A percentile compares a stretch with the other conserved stretches of the same genome.
phyloP scores from a whole-genome alignment of 2,113 vertebrate species.

The Canis aureus region DNA sequence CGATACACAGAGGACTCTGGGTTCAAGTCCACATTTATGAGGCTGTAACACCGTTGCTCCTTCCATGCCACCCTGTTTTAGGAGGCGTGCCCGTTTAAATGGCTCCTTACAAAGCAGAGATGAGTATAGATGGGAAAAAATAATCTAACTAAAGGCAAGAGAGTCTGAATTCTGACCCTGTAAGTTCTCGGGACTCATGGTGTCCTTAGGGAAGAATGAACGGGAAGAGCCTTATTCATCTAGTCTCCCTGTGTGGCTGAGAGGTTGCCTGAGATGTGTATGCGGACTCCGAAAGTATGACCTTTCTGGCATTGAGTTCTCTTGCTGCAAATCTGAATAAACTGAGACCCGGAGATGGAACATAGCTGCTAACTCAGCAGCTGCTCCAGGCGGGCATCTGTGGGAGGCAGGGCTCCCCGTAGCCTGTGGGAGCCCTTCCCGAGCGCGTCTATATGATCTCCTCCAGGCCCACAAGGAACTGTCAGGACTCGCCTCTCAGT shows the following conservation, averaged over 20 bases:
- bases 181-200: background rate
- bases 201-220: background rate
- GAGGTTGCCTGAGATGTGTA: background rate
- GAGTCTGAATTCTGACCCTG: background rate
- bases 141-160: background rate
- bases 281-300: background rate
- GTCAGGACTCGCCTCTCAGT: background rate
- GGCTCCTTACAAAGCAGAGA: background rate
- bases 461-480: background rate
- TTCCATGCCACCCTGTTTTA: background rate
- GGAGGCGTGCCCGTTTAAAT: background rate
- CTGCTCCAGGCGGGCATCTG: background rate
- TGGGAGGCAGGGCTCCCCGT: background rate
- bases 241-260: background rate
- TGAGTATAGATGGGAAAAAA: background rate
- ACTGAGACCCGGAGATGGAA: background rate
- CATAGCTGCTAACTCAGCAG: background rate
- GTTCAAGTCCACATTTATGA: background rate
- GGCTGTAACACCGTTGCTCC: background rate
- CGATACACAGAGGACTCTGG: background rate
- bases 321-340: background rate
- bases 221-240: background rate
- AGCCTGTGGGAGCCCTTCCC: background rate
- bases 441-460: background rate
- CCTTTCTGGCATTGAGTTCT: background rate